Percentiles rank a stretch among this genome's conserved stretches.
Conservation (phyloP, 2,113 vertebrate genomes). For the Pelodiscus sinensis region DNA sequence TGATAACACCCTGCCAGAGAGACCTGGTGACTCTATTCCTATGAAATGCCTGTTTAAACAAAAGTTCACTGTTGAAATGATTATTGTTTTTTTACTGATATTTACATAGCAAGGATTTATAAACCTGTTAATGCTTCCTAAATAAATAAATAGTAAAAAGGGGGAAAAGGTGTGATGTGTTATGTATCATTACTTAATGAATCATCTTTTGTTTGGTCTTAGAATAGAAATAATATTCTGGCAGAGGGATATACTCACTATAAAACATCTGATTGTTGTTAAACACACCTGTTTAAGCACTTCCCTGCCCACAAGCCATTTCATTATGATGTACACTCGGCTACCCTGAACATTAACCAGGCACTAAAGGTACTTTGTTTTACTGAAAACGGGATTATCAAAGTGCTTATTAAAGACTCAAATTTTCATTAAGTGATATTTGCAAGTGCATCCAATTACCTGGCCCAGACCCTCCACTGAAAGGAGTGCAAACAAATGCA, state of each 20-base stretch:
- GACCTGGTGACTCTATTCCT: background rate
- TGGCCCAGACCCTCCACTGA: rapidly evolving
- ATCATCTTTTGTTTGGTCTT: background rate
- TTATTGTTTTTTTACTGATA: background rate
- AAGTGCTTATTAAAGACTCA: background rate
- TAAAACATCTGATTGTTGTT: background rate
- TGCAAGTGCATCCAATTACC: background rate
- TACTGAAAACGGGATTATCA: background rate
- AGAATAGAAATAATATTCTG: background rate
- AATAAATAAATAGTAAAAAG: background rate
- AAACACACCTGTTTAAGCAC: background rate
- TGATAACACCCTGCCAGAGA: background rate
- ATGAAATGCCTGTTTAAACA: background rate
- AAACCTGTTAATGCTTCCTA: background rate
- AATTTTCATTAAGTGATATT: background rate
- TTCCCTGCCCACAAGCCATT: background rate
- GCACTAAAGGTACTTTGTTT: background rate
- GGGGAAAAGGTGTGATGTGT: background rate
- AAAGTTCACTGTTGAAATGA: background rate
- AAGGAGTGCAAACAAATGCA: background rate
- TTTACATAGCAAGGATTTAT: background rate
- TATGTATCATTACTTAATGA: background rate
- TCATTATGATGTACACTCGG: background rate
- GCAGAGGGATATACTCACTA: background rate
- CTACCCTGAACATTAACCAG: background rate